These are phyloP conservation scores for Aplochiton taeniatus DNA, from an alignment of 2,797 vertebrate species.

Conservation along the genomic window DNA sequence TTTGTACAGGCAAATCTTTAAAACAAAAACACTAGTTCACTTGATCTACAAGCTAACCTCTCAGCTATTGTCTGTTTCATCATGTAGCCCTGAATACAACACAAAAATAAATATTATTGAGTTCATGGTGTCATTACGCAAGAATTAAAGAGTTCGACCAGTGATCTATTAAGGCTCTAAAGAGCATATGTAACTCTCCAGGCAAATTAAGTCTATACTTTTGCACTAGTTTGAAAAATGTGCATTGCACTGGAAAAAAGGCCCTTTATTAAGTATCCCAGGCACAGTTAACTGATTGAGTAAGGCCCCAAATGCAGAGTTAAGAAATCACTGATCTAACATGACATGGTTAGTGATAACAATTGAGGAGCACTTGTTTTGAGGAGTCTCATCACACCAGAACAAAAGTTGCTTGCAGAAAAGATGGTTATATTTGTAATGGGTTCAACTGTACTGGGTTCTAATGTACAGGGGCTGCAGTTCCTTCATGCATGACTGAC, in stretches of 20 bases:
- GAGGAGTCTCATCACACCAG: conserved; percentile 35
- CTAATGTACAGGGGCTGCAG: background rate
- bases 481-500: conserved; percentile 48
- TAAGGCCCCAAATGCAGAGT: background rate
- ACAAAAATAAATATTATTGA: conserved; percentile 32
- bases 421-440: background rate
- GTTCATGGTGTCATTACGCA: conserved; percentile 45
- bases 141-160: background rate
- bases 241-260: too few relatives aligned
- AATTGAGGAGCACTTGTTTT: conserved; percentile 21
- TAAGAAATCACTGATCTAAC: conserved; percentile 29
- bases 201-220: too few relatives aligned
- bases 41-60: conserved; percentile 22
- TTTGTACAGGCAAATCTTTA: background rate
- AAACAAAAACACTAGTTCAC: conserved; percentile 11
- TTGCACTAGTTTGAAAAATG: too few relatives aligned
- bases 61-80: conserved; percentile 25
- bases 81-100: conserved; percentile 30
- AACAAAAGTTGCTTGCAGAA: conserved; percentile 33
- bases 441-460: background rate
- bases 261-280: too few relatives aligned
- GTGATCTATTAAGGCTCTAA: background rate
- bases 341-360: conserved; percentile 12
- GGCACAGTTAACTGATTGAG: too few relatives aligned
- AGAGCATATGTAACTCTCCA: conserved; percentile 1